Base-by-base conservation (phyloP, 2,888 invertebrate species). In the Torymus texanus region DNA sequence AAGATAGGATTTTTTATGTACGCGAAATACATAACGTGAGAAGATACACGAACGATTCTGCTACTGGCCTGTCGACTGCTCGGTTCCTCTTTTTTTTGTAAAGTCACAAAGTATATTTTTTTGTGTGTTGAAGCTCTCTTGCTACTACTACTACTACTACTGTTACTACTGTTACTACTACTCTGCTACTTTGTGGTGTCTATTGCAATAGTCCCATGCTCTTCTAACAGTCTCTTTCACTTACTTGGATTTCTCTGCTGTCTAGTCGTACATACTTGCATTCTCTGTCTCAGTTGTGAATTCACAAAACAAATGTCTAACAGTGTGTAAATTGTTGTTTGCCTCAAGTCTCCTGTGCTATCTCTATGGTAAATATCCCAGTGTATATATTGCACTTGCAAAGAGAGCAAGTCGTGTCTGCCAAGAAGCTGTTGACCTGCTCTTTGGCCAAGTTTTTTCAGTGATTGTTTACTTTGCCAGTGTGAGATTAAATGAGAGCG, bases 321-420 rank as follows among this genome's bases (percentile, higher is more conserved):
- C 62, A 63, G 73, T 74, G 73, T 74, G 76, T 67, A 77, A 73
- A 12, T 67, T 59, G 51, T n/a, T 71, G 65, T 24, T 51, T 51
- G 53, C 56, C 51, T 55, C 16, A 50, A 75, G 75, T 75, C 71
- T 75, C 66, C 29, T 76, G 56, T 16, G 14, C 56, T 63, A 71
- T 79, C 70, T 79, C 70, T 77, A 73, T 73, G 80, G 77, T 74
- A 77, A 77, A 80, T 80, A 80, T 73, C 58, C 59, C 70, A 77
- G 68, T 72, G 41, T 58, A 8, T 41, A 8, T 41, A 41, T 41
- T 41, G 41, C 41, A 41, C 41, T 41, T 41, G 41, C 41, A 41
- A 41, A 41, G 41, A 41, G 41, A 41, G 41, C 41, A 41, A 41
- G 41, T 8, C 41, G 41, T 8, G 41, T 41, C 41, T 41, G 41